A percentile compares a stretch with the other conserved stretches of the same genome.
These are phyloP conservation scores for Pelodytes ibericus DNA, from an alignment of 2,797 vertebrate genomes.

Conservation along the genomic window DNA sequence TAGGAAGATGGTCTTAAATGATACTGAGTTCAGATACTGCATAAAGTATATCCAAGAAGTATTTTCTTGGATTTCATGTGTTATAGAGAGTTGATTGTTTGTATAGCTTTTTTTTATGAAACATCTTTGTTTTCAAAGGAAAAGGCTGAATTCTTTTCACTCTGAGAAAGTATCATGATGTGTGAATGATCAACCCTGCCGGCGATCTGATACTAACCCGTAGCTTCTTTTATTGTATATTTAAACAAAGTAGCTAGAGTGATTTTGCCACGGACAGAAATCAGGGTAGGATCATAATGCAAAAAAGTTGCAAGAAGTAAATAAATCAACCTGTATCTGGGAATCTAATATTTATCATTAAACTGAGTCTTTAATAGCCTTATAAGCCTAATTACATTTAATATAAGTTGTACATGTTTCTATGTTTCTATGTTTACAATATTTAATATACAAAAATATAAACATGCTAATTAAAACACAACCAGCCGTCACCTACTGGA, in stretches of 20 bases:
- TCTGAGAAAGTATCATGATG: conserved; percentile 33
- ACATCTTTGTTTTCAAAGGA: conserved; percentile 7
- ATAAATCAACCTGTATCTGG: no score
- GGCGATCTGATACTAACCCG: conserved; percentile 51
- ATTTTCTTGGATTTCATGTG: neutral
- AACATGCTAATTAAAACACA: no score
- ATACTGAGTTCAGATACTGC: no score
- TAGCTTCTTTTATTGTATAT: conserved; percentile 29
- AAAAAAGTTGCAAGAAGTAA: no score
- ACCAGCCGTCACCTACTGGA: no score
- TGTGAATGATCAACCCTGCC: conserved; percentile 43
- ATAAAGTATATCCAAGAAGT: neutral
- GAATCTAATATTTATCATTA: no score
- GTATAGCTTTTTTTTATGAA: conserved; percentile 2
- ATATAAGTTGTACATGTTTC: no score
- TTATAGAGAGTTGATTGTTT: neutral
- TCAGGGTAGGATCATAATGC: neutral
- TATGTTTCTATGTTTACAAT: no score
- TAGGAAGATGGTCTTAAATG: no score
- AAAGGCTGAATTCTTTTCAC: conserved; percentile 8
- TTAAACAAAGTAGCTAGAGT: conserved; percentile 9
- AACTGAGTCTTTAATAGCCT: no score
- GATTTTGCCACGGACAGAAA: neutral
- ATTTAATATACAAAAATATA: no score
- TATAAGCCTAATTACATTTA: no score